Conservation (phyloP, 1,140 invertebrate genomes). For the Drosophila punjabiensis region DNA sequence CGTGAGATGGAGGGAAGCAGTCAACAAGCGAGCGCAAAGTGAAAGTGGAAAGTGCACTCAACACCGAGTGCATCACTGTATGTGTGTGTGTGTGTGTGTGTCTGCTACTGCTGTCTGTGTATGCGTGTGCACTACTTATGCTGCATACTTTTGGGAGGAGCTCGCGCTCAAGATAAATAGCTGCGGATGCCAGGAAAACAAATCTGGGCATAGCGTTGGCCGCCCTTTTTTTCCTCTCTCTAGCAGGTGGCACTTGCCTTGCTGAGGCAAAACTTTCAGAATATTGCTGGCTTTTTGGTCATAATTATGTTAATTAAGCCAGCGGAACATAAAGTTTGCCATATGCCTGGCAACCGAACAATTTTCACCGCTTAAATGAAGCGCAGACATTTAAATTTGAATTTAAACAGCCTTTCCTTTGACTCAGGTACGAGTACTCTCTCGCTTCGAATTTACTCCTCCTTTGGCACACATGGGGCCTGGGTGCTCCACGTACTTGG, state of each 20-base stretch:
- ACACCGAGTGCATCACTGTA: constrained; percentile 41
- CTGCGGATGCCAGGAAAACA: constrained; percentile 60
- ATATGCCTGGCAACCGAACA: constrained; percentile 35
- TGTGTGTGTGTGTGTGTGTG: constrained; percentile 13
- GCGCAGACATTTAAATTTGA: constrained; percentile 77
- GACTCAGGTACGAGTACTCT: not conserved
- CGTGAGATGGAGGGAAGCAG: constrained; percentile 48
- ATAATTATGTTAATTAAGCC: constrained; percentile 78
- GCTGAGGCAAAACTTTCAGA: constrained; percentile 33
- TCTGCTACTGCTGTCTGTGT: constrained; percentile 18
- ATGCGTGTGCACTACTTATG: constrained; percentile 60
- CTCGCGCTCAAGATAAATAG: constrained; percentile 75
- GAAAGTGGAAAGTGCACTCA: constrained; percentile 81
- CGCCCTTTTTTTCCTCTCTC: not conserved
- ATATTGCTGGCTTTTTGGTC: constrained; percentile 22
- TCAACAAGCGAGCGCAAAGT: constrained; percentile 78
- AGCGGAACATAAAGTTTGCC: constrained; percentile 36
- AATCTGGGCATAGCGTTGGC: constrained; percentile 41
- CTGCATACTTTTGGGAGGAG: constrained; percentile 67
- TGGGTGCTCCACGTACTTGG: constrained; percentile 26
- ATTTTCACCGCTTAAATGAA: constrained; percentile 66
- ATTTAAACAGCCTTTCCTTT: constrained; percentile 64
- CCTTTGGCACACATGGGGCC: constrained; percentile 11
- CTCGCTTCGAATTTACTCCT: not conserved
- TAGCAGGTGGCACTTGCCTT: constrained; percentile 31